Evolutionary conservation across 2,113 vertebrate genomes (phyloP).

Genomic region (Telmatochromis sp.): DNA sequence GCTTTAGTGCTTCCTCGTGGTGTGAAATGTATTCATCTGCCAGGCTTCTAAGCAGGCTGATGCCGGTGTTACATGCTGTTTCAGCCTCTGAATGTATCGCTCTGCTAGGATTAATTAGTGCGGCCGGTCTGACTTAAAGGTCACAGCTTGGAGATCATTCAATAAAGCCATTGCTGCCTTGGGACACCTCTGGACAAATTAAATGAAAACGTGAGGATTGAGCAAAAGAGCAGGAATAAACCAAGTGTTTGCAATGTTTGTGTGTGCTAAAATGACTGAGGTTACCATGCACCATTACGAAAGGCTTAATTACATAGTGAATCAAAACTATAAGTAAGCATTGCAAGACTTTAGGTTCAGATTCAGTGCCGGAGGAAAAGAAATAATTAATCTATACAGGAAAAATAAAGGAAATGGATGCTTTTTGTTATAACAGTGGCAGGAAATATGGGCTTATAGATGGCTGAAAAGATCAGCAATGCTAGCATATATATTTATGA

Average conservation of each 20-base stretch:
- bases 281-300: not conserved
- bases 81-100: constrained; percentile 31
- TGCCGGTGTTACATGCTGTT: not conserved
- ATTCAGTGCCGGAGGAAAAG: not conserved
- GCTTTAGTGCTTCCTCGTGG: not conserved
- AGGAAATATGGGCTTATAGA: not conserved
- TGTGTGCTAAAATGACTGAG: not conserved
- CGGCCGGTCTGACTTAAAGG: constrained; percentile 44
- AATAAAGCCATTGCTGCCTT: constrained; percentile 5
- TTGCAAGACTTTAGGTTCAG: not conserved
- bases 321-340: not conserved
- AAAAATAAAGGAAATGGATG: not conserved
- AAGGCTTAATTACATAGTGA: not conserved
- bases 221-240: not conserved
- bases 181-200: constrained; percentile 15
- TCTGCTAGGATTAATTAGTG: constrained; percentile 50
- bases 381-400: not conserved
- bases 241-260: not conserved
- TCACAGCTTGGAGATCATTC: constrained; percentile 39
- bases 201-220: constrained; percentile 33
- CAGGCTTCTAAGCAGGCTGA: not conserved
- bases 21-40: not conserved
- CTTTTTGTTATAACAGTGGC: not conserved
- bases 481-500: not conserved
- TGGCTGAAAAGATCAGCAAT: not conserved